Evolutionary conservation across 2,888 invertebrate species (phyloP).

Genomic region (Lasioglossum morio): DNA sequence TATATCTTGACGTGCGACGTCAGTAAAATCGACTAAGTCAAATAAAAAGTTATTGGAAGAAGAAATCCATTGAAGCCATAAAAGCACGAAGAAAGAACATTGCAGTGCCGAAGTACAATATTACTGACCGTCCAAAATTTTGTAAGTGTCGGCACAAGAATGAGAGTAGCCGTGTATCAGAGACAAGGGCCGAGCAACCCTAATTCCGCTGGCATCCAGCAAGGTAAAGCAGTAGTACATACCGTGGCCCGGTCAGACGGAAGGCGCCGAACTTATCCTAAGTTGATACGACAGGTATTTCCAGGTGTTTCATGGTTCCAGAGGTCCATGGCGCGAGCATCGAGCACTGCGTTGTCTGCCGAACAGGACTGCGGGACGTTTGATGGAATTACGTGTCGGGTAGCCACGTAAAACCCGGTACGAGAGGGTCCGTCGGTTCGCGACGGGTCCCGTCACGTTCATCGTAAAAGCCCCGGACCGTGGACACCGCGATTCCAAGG

Average conservation of each 20-base stretch:
- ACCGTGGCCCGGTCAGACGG: neutral
- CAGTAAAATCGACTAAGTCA: too few relatives aligned
- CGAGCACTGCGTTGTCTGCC: neutral
- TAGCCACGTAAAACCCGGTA: slow-evolving; percentile 28
- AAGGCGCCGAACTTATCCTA: neutral
- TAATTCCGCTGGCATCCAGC: neutral
- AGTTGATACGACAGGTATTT: slow-evolving; percentile 7
- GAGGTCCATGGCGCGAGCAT: neutral
- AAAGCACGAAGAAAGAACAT: too few relatives aligned
- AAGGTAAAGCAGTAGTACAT: neutral
- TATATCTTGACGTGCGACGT: too few relatives aligned
- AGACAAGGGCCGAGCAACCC: neutral
- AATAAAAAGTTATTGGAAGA: too few relatives aligned
- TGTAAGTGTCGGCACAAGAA: neutral
- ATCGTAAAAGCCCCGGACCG: neutral
- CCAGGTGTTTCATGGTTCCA: neutral
- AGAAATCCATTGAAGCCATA: too few relatives aligned
- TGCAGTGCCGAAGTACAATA: too few relatives aligned
- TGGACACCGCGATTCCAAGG: slow-evolving; percentile 39
- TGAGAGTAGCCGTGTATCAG: too few relatives aligned
- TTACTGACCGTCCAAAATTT: neutral
- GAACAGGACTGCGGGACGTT: neutral
- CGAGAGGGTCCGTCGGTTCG: neutral
- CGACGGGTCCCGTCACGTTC: neutral
- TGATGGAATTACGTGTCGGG: slow-evolving; percentile 32